These are phyloP conservation scores for Margarornis squamiger DNA, from an alignment of 2,797 vertebrate species.

Conservation along the genomic window DNA sequence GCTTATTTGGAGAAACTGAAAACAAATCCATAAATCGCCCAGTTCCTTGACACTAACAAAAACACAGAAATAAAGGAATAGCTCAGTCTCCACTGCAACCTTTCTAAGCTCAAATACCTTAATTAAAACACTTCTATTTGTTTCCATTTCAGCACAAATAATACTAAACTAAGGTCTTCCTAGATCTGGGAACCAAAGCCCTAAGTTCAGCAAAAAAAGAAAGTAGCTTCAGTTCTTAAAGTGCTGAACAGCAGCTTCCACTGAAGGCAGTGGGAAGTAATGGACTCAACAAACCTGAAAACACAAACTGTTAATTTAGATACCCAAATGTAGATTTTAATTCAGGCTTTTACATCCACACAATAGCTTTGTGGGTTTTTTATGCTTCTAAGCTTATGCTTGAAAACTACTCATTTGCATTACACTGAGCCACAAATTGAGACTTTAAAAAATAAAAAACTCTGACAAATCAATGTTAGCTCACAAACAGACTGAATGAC, in stretches of 20 bases:
- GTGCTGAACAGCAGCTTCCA: neutral
- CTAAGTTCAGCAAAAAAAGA: neutral
- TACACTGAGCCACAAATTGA: neutral
- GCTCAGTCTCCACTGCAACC: neutral
- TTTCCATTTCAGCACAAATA: constrained; percentile 7
- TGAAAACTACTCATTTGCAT: neutral
- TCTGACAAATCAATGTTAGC: neutral
- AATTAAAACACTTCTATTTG: neutral
- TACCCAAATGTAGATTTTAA: neutral
- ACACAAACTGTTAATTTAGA: neutral
- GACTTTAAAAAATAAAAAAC: neutral
- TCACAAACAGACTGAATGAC: neutral
- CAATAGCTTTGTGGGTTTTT: rapidly evolving
- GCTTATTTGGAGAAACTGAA: neutral
- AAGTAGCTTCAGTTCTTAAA: neutral
- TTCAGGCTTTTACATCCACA: neutral
- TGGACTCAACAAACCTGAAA: neutral
- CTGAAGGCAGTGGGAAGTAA: neutral
- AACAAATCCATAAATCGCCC: neutral
- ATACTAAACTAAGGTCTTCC: neutral
- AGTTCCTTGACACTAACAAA: neutral
- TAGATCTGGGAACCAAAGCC: neutral
- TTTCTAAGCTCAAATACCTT: neutral
- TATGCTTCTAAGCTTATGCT: neutral
- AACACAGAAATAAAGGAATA: neutral